phyloP scores from a whole-genome alignment of 2,113 vertebrate genomes.

The Passer montanus region DNA sequence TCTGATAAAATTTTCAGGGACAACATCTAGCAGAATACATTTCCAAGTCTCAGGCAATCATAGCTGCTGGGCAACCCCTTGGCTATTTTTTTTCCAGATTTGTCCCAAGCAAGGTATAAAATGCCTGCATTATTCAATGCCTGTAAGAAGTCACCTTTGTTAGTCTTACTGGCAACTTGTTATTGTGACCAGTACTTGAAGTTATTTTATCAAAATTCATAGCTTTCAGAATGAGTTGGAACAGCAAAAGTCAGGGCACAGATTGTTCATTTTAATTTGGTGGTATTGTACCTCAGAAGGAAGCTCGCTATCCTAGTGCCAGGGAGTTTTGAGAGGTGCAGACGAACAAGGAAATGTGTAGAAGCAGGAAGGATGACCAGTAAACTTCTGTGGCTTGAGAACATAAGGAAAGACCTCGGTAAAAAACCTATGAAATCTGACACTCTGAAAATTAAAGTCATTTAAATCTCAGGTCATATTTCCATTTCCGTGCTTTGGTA shows the following conservation, averaged over 20 bases:
- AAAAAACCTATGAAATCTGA: neutral
- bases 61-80: neutral
- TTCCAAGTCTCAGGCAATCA: neutral
- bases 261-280: neutral
- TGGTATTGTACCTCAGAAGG: neutral
- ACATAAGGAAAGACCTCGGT: neutral
- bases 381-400: neutral
- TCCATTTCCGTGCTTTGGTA: neutral
- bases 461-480: neutral
- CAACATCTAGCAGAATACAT: neutral
- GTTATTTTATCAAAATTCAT: neutral
- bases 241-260: neutral
- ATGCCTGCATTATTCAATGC: neutral
- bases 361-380: neutral
- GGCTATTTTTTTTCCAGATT: neutral
- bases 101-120: neutral
- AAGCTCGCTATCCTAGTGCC: rapidly evolving
- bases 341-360: neutral
- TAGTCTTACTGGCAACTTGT: neutral
- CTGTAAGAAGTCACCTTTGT: neutral
- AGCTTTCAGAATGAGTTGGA: neutral
- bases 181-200: neutral
- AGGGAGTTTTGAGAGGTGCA: neutral
- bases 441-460: neutral
- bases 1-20: neutral